A percentile compares a stretch with the other conserved stretches of the same genome.
These are phyloP conservation scores for Phylloscopus collybita DNA, from an alignment of 2,797 vertebrate genomes.

Conservation along the genomic window DNA sequence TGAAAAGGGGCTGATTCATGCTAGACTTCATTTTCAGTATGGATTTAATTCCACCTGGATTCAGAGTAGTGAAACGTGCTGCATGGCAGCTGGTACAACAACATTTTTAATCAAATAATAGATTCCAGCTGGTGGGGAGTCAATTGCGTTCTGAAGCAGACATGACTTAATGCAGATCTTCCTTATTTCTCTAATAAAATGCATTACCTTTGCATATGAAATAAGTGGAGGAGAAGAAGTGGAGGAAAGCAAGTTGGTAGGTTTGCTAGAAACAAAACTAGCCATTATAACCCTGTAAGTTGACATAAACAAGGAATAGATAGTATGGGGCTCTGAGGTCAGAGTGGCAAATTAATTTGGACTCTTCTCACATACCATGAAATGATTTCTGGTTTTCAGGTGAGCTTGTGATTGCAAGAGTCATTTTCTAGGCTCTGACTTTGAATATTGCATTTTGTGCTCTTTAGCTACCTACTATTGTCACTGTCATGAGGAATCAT, in stretches of 20 bases:
- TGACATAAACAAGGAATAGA: not conserved
- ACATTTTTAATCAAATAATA: constrained; percentile 55
- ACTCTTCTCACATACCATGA: not conserved
- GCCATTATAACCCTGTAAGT: not conserved
- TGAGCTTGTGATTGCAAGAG: not conserved
- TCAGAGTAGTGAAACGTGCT: constrained; percentile 23
- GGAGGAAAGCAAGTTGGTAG: not conserved
- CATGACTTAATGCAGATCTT: constrained; percentile 32
- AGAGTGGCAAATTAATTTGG: not conserved
- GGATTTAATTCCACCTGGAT: constrained; percentile 40
- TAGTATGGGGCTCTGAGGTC: not conserved
- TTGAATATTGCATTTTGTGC: not conserved
- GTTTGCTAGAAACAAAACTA: not conserved
- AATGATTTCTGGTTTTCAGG: constrained; percentile 1
- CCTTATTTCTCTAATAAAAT: constrained; percentile 39
- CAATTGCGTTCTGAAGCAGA: constrained; percentile 6
- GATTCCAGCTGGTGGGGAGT: constrained; percentile 50
- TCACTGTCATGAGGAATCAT: not conserved
- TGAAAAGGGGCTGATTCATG: not conserved
- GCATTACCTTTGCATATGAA: constrained; percentile 1
- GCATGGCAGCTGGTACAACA: constrained; percentile 49
- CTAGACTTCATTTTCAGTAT: constrained; percentile 17
- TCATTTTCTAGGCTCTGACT: not conserved
- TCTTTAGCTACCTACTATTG: not conserved
- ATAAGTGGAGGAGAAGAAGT: not conserved